These are phyloP conservation scores for Empidonax alnorum DNA, from an alignment of 2,113 vertebrate genomes.

Conservation along the genomic window DNA sequence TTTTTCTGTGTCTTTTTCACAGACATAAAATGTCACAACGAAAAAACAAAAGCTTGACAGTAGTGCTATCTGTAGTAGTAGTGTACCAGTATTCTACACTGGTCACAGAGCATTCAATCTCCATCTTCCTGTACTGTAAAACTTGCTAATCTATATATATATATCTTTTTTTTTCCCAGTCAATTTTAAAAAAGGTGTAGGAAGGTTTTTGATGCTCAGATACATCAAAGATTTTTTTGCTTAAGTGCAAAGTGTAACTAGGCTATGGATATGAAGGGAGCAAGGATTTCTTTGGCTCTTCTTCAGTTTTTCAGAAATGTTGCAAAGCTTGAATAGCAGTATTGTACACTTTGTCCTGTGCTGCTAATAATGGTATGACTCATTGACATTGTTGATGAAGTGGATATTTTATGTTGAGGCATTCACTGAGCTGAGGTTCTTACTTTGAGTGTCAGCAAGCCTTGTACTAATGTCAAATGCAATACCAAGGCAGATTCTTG, in stretches of 20 bases:
- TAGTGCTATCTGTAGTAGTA: neutral
- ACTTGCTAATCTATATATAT: neutral
- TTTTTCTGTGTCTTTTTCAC: neutral
- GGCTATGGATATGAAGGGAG: neutral
- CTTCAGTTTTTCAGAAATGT: neutral
- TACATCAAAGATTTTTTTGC: neutral
- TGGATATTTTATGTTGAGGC: neutral
- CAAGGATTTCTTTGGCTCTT: neutral
- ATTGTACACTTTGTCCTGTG: neutral
- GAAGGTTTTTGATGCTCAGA: neutral
- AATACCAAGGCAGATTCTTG: neutral
- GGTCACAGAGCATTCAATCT: neutral
- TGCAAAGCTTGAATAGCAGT: neutral
- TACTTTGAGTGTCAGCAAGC: neutral
- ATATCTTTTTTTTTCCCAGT: neutral
- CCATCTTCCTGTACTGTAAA: neutral
- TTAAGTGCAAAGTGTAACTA: neutral
- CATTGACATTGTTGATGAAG: neutral
- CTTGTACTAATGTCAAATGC: neutral
- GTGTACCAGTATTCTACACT: neutral
- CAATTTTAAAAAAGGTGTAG: neutral
- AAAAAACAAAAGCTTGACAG: neutral
- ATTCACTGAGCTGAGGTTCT: neutral
- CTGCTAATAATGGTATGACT: neutral
- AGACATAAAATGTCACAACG: neutral